Evolutionary conservation across 2,888 invertebrate genomes (phyloP), one percentile per base, ranked within the genome.

Genomic region (Ischnura elegans): DNA sequence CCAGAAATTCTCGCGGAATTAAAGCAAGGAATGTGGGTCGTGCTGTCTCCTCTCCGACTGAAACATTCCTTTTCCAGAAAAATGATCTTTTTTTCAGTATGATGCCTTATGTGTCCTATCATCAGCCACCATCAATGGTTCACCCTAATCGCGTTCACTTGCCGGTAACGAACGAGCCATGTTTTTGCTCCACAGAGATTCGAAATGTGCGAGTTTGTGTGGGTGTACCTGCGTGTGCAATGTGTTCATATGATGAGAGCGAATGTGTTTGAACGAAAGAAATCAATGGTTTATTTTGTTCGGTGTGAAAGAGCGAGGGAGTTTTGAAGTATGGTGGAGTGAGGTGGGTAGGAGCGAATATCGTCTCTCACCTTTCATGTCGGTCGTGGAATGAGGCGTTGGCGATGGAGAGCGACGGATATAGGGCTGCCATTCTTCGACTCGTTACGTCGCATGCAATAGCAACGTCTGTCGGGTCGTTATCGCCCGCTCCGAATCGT

Each of bases 1-100:
- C 42, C 55, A 13, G 25, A 47, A 55, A 43, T 90, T n/a, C 61
- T 90, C 25, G 61, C 42, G 61, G 90, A n/a, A 61, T 90, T 61
- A 61, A 25, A 90, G 55, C 51, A 43, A 61, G 90, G 90, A 90
- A 90, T 90, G 61, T 90, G 90, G 90, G 90, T 90, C 90, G 90
- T 90, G 55, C n/a, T 8, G 61, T n/a, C 61, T 42, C 61, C 29
- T n/a, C 55, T 36, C 55, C 47, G 29, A 21, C 85, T 42, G 51
- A 51, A 51, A 61, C 61, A 16, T 25, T 45, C 36, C 85, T 8
- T 85, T 8, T 0, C 51, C 87, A 25, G 13, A 55, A n/a, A n/a
- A n/a, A n/a, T n/a, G n/a, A n/a, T n/a, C n/a, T n/a, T n/a, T n/a
- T n/a, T n/a, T n/a, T n/a, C n/a, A n/a, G n/a, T n/a, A n/a, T n/a